Conservation (phyloP, 2,888 invertebrate species). For the Acrobasis repandana region DNA sequence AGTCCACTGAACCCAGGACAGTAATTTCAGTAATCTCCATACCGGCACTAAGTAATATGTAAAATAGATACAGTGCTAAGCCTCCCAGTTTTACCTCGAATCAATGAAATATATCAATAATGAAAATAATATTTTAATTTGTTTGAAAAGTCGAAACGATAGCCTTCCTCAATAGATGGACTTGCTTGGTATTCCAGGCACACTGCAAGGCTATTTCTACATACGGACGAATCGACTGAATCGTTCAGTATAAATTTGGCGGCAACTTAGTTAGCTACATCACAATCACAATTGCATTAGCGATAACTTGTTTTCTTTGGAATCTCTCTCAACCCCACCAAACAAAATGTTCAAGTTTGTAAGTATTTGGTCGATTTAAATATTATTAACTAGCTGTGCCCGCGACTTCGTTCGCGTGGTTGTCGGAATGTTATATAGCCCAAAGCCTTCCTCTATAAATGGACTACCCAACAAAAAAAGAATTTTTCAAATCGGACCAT, state of each 20-base stretch:
- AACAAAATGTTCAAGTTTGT: conserved; percentile 10
- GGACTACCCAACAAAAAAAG: too few species aligned
- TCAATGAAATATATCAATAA: too few species aligned
- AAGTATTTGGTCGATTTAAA: neutral
- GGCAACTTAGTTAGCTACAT: neutral
- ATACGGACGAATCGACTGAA: neutral
- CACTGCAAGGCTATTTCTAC: neutral
- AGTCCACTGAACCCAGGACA: too few species aligned
- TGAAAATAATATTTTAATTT: neutral
- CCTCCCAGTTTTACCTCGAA: too few species aligned
- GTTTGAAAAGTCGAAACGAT: neutral
- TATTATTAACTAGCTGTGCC: too few species aligned
- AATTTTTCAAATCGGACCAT: too few species aligned
- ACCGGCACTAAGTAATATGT: too few species aligned
- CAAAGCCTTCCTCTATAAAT: too few species aligned
- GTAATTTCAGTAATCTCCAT: too few species aligned
- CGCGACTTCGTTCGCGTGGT: too few species aligned
- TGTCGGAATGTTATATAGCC: too few species aligned
- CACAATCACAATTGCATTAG: conserved; percentile 5
- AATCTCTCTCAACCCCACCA: neutral
- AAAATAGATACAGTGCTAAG: too few species aligned
- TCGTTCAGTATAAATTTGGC: conserved; percentile 8
- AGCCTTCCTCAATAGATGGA: neutral
- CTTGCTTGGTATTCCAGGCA: conserved; percentile 1
- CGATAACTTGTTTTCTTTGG: neutral